A percentile compares a stretch with the other conserved stretches of the same genome.
Conservation (phyloP, 2,888 invertebrate genomes). For the Drosophila recens region DNA sequence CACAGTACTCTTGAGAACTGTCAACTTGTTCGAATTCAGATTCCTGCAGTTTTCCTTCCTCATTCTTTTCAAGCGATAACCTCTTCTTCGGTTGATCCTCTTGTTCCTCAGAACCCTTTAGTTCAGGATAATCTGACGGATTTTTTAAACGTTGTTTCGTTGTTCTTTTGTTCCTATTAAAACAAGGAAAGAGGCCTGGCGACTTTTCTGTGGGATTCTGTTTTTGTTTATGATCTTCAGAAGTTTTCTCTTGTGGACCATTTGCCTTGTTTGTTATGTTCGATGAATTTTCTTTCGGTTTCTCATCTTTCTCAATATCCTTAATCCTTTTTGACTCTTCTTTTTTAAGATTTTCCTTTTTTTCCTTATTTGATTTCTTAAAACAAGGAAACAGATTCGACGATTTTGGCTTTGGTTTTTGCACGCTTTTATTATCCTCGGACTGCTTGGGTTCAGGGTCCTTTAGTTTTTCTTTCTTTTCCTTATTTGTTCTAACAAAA, state of each 20-base stretch:
- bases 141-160: no score
- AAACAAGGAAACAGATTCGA: background rate
- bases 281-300: background rate
- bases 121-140: background rate
- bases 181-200: background rate
- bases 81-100: background rate
- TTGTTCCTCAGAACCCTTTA: background rate
- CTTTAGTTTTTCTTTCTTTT: background rate
- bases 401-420: background rate
- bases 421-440: background rate
- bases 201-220: background rate
- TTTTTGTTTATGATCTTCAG: background rate
- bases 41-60: background rate
- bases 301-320: background rate
- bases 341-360: slow-evolving; percentile 5
- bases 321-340: background rate
- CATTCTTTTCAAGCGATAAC: background rate
- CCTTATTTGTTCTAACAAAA: background rate
- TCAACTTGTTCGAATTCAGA: background rate
- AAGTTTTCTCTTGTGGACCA: background rate
- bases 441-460: background rate
- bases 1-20: background rate
- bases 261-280: background rate
- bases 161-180: background rate
- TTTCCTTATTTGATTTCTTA: background rate